phyloP scores from a whole-genome alignment of 1,140 invertebrate species.

The Microplitis demolitor region DNA sequence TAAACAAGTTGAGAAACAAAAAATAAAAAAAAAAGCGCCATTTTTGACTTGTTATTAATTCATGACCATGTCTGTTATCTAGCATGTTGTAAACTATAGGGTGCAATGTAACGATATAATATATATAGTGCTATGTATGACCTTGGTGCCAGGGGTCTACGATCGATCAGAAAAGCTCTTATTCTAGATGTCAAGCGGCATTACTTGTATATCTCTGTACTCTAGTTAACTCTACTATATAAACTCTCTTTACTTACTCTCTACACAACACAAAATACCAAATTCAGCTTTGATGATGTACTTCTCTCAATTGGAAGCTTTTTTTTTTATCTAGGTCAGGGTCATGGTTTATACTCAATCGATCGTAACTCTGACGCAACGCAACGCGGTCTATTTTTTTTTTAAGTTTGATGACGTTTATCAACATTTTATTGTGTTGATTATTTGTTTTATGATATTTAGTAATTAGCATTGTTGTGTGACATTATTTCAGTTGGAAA shows the following conservation, averaged over 20 bases:
- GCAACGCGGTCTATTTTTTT: background rate
- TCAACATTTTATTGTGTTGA: background rate
- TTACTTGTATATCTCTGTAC: too few species aligned
- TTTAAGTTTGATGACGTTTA: background rate
- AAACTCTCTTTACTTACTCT: background rate
- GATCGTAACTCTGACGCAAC: conserved; percentile 9
- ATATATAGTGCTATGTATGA: too few species aligned
- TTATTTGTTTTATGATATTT: background rate
- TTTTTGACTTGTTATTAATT: too few species aligned
- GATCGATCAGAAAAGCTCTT: too few species aligned
- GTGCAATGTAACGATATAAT: too few species aligned
- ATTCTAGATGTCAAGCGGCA: too few species aligned
- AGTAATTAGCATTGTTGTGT: background rate
- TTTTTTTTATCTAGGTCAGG: conserved; percentile 24
- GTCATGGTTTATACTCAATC: conserved; percentile 22
- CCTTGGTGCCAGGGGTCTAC: too few species aligned
- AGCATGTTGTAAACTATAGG: too few species aligned
- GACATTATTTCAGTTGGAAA: background rate
- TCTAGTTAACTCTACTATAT: too few species aligned
- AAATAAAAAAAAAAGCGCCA: too few species aligned
- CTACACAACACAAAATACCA: background rate
- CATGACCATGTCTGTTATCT: too few species aligned
- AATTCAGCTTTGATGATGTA: background rate
- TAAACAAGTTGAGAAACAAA: too few species aligned
- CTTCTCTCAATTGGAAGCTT: background rate